These are phyloP conservation scores for Melopsittacus undulatus DNA, from an alignment of 2,797 vertebrate genomes.

Conservation along the genomic window DNA sequence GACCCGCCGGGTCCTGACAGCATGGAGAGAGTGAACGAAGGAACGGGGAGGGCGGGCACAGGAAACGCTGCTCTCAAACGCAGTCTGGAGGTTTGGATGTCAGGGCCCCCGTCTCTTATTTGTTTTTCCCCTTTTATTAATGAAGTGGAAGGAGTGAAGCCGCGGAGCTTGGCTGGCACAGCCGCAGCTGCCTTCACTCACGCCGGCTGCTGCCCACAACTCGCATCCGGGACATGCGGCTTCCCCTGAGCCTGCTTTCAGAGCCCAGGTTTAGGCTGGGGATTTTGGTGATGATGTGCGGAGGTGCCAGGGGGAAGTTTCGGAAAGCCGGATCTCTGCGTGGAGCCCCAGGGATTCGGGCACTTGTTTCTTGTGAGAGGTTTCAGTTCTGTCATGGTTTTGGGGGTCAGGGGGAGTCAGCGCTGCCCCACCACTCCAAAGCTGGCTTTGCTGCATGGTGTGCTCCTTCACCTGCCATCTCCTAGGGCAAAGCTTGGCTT, in stretches of 20 bases:
- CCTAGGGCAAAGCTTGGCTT: not conserved
- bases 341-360: not conserved
- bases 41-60: not conserved
- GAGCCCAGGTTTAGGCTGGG: not conserved
- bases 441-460: not conserved
- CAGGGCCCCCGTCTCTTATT: not conserved
- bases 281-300: accelerated
- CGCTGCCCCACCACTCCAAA: not conserved
- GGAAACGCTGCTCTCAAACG: not conserved
- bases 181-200: not conserved
- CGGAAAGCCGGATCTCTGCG: not conserved
- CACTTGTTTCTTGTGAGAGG: not conserved
- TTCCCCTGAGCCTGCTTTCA: not conserved
- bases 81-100: conserved; percentile 7
- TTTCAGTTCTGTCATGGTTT: not conserved
- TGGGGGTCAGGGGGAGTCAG: not conserved
- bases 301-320: not conserved
- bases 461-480: not conserved
- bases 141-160: conserved; percentile 36
- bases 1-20: conserved; percentile 37
- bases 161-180: not conserved
- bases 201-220: not conserved
- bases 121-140: not conserved
- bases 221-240: not conserved
- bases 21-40: conserved; percentile 42